phyloP scores from a whole-genome alignment of 2,113 vertebrate genomes.

The Pelusios castaneus region DNA sequence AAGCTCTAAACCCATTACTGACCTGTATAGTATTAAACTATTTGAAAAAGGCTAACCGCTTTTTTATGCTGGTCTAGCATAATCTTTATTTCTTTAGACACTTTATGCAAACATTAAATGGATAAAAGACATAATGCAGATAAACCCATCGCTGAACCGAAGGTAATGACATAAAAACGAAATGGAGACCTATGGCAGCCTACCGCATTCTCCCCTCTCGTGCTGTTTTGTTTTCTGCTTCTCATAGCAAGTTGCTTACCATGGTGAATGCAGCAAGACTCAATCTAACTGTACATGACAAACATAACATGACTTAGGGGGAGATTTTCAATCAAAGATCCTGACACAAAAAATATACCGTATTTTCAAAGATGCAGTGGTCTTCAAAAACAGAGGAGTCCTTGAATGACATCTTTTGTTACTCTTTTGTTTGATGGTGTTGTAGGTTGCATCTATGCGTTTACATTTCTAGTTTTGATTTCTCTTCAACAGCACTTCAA shows the following conservation, averaged over 20 bases:
- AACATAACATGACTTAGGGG: constrained; percentile 69
- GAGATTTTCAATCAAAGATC: constrained; percentile 72
- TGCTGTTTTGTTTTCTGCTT: constrained; percentile 69
- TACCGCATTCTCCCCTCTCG: constrained; percentile 61
- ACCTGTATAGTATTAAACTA: constrained; percentile 42
- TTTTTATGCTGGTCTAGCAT: constrained; percentile 60
- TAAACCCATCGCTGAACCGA: constrained; percentile 65
- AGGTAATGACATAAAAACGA: constrained; percentile 78
- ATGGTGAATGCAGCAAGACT: constrained; percentile 65
- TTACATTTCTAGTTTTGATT: constrained; percentile 66
- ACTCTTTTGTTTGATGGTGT: constrained; percentile 69
- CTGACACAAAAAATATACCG: constrained; percentile 59
- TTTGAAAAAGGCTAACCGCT: constrained; percentile 39
- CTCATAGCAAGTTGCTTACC: constrained; percentile 70
- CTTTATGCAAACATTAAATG: constrained; percentile 76
- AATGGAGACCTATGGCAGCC: constrained; percentile 78
- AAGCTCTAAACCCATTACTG: constrained; percentile 54
- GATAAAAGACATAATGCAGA: constrained; percentile 71
- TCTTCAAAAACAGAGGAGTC: constrained; percentile 70
- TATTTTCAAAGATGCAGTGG: constrained; percentile 58
- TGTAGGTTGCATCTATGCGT: constrained; percentile 69
- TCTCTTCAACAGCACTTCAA: constrained; percentile 61
- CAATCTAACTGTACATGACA: constrained; percentile 68
- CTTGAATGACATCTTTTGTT: constrained; percentile 76
- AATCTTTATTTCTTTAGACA: constrained; percentile 79